Conservation (phyloP, 2,888 invertebrate genomes). For the Acanthosepion lycidas region DNA sequence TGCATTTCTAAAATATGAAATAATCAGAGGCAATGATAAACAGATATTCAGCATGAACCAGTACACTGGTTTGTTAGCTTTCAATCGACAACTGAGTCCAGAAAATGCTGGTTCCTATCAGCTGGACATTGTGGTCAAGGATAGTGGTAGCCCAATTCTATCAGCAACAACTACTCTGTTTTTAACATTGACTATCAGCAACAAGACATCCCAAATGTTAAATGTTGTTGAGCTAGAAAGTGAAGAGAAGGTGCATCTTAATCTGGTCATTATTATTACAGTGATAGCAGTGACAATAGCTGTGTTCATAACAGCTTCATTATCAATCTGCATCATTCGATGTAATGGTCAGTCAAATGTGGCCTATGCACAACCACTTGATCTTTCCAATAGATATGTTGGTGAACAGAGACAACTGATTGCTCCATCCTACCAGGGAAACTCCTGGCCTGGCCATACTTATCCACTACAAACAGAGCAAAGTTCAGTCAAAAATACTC, state of each 20-base stretch:
- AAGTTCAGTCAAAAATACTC: neutral
- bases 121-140: slow-evolving; percentile 33
- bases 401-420: neutral
- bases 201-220: neutral
- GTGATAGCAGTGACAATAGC: slow-evolving; percentile 13
- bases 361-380: slow-evolving; percentile 18
- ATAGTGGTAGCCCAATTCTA: slow-evolving; percentile 21
- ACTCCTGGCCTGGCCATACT: neutral
- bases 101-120: slow-evolving; percentile 33
- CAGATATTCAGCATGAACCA: slow-evolving; percentile 33
- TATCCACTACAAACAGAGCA: neutral
- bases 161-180: slow-evolving; percentile 33
- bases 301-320: slow-evolving; percentile 15
- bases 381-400: slow-evolving; percentile 2
- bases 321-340: neutral
- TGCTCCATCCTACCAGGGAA: neutral
- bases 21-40: slow-evolving; percentile 13
- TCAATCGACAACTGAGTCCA: neutral
- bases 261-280: slow-evolving; percentile 13
- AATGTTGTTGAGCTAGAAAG: neutral
- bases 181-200: slow-evolving; percentile 21
- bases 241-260: slow-evolving; percentile 13
- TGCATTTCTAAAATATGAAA: slow-evolving; percentile 14
- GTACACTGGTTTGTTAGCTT: slow-evolving; percentile 13
- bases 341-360: slow-evolving; percentile 33